phyloP scores from a whole-genome alignment of 2,797 vertebrate genomes.

The Protonibea diacanthus region DNA sequence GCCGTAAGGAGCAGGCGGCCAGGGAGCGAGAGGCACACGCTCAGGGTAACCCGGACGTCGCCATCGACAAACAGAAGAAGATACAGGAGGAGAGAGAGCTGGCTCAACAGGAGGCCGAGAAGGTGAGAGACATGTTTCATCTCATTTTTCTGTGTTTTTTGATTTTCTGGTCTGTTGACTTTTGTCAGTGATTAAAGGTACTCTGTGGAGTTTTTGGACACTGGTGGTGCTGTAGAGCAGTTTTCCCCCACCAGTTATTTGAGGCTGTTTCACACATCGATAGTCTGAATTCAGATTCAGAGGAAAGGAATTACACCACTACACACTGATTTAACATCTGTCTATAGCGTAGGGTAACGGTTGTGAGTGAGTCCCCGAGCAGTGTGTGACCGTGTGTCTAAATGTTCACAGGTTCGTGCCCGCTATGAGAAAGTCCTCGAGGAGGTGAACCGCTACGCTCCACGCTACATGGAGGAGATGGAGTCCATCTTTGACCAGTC shows the following conservation, averaged over 20 bases:
- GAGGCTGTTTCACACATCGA: background rate
- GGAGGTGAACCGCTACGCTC: constrained; percentile 89
- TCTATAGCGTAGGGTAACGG: too few relatives aligned
- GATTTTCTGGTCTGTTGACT: too few relatives aligned
- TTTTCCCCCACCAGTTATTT: background rate
- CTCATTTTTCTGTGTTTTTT: background rate
- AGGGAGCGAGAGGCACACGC: constrained; percentile 82
- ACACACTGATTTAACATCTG: background rate
- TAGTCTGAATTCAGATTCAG: background rate
- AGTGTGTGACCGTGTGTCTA: background rate
- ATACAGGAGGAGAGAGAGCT: constrained; percentile 87
- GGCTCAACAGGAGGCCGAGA: constrained; percentile 84
- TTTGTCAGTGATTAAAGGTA: background rate
- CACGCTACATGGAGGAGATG: constrained; percentile 93
- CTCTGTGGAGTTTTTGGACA: background rate
- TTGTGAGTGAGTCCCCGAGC: background rate
- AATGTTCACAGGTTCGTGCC: constrained; percentile 75
- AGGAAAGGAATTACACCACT: background rate
- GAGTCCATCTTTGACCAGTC: constrained; percentile 90
- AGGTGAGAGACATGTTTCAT: constrained; percentile 68
- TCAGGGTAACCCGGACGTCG: constrained; percentile 85
- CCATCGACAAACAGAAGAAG: constrained; percentile 88
- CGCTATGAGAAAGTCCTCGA: constrained; percentile 90
- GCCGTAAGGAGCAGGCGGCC: constrained; percentile 86
- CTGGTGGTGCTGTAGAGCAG: too few relatives aligned